phyloP scores from a whole-genome alignment of 2,797 vertebrate genomes.

The Sebastes kiyomatsui region DNA sequence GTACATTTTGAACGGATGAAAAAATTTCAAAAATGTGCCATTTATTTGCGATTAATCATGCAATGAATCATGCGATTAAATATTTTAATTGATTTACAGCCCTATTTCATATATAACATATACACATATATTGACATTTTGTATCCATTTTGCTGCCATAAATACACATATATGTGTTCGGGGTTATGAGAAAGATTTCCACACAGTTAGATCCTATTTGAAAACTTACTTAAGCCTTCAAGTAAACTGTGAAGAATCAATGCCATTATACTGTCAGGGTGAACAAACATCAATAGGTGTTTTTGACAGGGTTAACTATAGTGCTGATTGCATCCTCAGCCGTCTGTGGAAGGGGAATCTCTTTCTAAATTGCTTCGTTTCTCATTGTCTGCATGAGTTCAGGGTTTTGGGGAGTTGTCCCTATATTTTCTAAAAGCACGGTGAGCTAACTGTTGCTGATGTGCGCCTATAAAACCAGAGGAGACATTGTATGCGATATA shows the following conservation, averaged over 20 bases:
- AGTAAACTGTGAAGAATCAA: slow-evolving; percentile 5
- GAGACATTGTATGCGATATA: neutral
- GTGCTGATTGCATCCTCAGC: slow-evolving; percentile 6
- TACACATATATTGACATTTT: neutral
- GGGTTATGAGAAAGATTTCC: neutral
- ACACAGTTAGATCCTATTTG: neutral
- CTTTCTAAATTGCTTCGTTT: slow-evolving; percentile 8
- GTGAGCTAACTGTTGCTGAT: neutral
- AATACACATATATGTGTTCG: neutral
- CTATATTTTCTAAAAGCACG: neutral
- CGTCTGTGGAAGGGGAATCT: neutral
- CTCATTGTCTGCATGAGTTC: neutral
- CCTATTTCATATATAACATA: neutral
- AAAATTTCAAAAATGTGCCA: too few relatives aligned
- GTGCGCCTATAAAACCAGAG: neutral
- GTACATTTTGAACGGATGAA: too few relatives aligned
- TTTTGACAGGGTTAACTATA: neutral
- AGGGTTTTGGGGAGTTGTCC: neutral
- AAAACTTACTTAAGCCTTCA: neutral
- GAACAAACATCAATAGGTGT: neutral
- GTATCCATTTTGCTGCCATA: neutral
- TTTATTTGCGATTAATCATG: too few relatives aligned
- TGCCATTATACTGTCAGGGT: neutral
- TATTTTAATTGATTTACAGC: too few relatives aligned
- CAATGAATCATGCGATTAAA: too few relatives aligned